phyloP scores from a whole-genome alignment of 2,797 vertebrate species.

The Malurus leucopterus region DNA sequence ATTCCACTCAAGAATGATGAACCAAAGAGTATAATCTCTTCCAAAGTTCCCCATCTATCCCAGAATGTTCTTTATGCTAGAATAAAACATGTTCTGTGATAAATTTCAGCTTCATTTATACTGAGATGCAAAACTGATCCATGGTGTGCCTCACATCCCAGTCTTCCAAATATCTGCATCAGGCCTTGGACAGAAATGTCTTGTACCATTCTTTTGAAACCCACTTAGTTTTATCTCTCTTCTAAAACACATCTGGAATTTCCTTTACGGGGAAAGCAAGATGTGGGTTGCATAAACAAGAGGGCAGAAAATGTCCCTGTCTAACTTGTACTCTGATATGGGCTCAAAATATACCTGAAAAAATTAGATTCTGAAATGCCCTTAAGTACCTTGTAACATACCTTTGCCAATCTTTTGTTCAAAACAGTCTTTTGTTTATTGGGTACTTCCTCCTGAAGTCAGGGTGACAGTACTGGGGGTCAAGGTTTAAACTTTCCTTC shows the following conservation, averaged over 20 bases:
- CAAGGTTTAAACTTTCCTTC: neutral
- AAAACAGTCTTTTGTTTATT: neutral
- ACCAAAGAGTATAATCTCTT: neutral
- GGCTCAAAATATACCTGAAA: neutral
- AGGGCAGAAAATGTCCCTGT: neutral
- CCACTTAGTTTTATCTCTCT: neutral
- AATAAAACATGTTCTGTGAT: neutral
- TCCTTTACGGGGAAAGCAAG: neutral
- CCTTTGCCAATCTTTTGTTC: neutral
- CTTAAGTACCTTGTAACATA: neutral
- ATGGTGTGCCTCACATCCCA: too few species aligned
- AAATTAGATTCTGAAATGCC: neutral
- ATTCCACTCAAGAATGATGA: neutral
- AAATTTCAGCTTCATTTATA: neutral
- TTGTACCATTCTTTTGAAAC: neutral
- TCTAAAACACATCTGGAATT: neutral
- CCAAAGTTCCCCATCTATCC: neutral
- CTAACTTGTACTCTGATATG: neutral
- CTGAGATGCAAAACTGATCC: neutral
- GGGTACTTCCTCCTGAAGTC: neutral
- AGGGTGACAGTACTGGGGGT: fast-evolving
- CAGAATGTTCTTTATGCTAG: neutral
- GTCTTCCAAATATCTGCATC: neutral
- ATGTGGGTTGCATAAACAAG: neutral
- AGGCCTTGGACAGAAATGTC: neutral